Base-by-base conservation (phyloP, 2,888 invertebrate species). In the Eupelmus urozonus region DNA sequence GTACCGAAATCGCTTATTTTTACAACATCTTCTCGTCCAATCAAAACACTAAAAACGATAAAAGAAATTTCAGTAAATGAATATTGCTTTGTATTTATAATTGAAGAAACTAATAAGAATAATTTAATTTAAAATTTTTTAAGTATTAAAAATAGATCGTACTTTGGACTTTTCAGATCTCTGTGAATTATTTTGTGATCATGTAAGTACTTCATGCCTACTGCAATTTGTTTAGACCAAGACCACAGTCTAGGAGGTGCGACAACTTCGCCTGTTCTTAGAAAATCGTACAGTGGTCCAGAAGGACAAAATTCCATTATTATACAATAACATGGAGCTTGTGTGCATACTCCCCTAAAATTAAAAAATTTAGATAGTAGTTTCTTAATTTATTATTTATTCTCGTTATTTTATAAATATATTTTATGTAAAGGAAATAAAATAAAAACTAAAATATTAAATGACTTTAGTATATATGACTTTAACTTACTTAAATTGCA, bases 1-100 rank as follows among this genome's bases (percentile, higher is more conserved):
- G 98, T 98, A 23, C 99, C 99, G 90, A 99, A 99, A 90, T 99
- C 99, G 85, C 97, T 98, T 78, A 99, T 99, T 91, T 99, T 99
- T 7, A 98, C 95, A 55, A 93, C 90, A 86, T 95, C 92, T 82
- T 94, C 93, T 82, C 94, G 93, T 7, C 96, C 95, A 85, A 98
- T 95, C 57, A 98, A 92, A 73, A 98, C 95, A 90, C 97, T 97
- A 87, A 90, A 57, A 5, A 62, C 20, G 18, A 20, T 18, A 57
- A 4, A 27, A 78, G 1, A 60, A 60, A 59, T 18, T 9, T 11
- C 42, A 20, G 25, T 29, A 42, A 57, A 53, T 23, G n/a, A 60
- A 49, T 49, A 49, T 49, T 49, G n/a, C 2, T 16, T 49, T 49
- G 16, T 34, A 34, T 34, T 34, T 34, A 34, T 34, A 5, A 5